Base-by-base conservation (phyloP, 2,113 vertebrate species). In the Collichthys lucidus region DNA sequence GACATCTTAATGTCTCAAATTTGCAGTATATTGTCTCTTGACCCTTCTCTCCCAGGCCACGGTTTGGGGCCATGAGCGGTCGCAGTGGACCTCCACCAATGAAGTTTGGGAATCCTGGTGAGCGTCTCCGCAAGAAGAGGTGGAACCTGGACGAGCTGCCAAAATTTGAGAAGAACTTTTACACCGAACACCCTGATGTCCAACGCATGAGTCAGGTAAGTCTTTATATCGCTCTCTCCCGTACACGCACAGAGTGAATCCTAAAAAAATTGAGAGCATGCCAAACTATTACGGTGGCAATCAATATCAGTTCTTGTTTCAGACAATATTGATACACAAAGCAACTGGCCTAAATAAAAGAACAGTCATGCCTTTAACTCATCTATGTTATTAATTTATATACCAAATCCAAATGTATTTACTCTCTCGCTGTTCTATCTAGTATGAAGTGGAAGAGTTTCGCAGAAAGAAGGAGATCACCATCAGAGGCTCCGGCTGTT, bases 91-190 rank as follows among this genome's bases (percentile, higher is more conserved):
- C 96, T 35, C 95, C 97, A 59, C 95, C 96, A 20, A 96, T 96
- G 15, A 99, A 98, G 86, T 99, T 98, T 92, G 98, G 98, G 56
- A 99, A 98, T 93, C 98, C 97, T 0, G 98, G 98, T 3, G 98
- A 99, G 47, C 97, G 97, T 24, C 95, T 99, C 2, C 96, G 97
- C 53, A 99, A 98, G 88, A 99, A 97, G 93, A 97, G 96, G 78
- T 99, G 98, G 98, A 97, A 99, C 90, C 91, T 99, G 69, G 97
- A 94, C 22, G 97, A 99, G 56, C 94, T 99, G 40, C 97, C 98
- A 26, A 99, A 99, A 65, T 99, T 99, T 93, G 98, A 99, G 92
- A 99, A 99, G 93, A 99, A 99, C 90, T 99, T 99, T 85, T 99
- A 99, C 2, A 93, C 92, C 42, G 98, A 99, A 78, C 96, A 98